These are phyloP conservation scores for Mizuhopecten yessoensis DNA, from an alignment of 1,140 invertebrate genomes.

Conservation along the genomic window DNA sequence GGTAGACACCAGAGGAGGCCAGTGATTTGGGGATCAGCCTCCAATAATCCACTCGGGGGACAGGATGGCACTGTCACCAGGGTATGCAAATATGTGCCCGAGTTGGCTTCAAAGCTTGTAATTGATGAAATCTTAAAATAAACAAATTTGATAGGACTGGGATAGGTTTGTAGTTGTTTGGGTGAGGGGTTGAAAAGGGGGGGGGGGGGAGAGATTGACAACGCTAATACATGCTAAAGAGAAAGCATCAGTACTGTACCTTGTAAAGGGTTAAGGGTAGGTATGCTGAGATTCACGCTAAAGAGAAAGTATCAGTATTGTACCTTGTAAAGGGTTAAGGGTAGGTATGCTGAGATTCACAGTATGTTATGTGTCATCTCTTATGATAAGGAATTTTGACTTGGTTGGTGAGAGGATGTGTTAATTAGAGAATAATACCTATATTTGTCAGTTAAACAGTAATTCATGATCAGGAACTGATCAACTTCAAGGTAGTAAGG, in stretches of 20 bases:
- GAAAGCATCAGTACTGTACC: neutral
- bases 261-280: neutral
- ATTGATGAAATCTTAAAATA: conserved; percentile 14
- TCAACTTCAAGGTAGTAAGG: too few relatives aligned
- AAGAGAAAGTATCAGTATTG: neutral
- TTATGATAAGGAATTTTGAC: too few relatives aligned
- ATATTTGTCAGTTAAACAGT: too few relatives aligned
- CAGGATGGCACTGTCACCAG: neutral
- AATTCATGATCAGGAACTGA: too few relatives aligned
- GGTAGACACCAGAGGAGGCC: neutral
- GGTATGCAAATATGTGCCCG: neutral
- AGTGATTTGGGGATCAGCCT: neutral
- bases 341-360: too few relatives aligned
- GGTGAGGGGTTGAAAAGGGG: neutral
- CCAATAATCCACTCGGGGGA: neutral
- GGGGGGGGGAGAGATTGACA: too few relatives aligned
- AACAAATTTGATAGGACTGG: neutral
- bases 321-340: neutral
- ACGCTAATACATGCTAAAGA: neutral
- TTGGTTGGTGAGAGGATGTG: too few relatives aligned
- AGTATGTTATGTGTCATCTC: too few relatives aligned
- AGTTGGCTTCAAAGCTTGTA: neutral
- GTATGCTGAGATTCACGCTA: too few relatives aligned
- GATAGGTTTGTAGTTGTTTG: too few relatives aligned
- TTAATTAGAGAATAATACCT: too few relatives aligned